These are phyloP conservation scores for Campoplex capitator DNA, from an alignment of 2,888 invertebrate genomes.

Conservation along the genomic window DNA sequence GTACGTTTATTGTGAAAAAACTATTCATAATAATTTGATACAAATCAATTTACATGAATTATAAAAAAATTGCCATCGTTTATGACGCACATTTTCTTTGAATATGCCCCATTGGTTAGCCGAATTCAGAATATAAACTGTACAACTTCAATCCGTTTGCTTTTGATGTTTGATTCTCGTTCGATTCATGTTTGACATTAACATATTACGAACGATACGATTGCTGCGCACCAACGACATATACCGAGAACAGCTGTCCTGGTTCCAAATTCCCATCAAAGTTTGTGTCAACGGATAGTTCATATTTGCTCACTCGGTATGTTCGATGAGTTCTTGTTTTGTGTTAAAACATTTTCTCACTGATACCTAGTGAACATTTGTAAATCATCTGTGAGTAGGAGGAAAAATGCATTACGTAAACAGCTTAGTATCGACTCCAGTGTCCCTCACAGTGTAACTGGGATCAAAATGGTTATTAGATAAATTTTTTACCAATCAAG, in stretches of 20 bases:
- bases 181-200: constrained; percentile 57
- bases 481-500: not conserved
- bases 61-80: not conserved
- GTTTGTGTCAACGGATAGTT: constrained; percentile 58
- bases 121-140: not conserved
- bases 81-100: not conserved
- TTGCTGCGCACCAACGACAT: not conserved
- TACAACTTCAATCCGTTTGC: not conserved
- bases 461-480: not conserved
- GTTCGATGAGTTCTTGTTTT: constrained; percentile 18
- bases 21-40: not conserved
- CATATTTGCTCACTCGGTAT: constrained; percentile 11
- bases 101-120: not conserved
- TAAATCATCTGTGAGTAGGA: not conserved
- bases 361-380: not conserved
- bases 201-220: not conserved
- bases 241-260: constrained; percentile 18
- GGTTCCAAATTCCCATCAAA: constrained; percentile 47
- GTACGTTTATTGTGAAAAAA: not conserved
- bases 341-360: constrained; percentile 19
- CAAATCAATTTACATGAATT: not conserved
- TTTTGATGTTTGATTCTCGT: constrained; percentile 32
- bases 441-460: not conserved
- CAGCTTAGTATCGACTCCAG: not conserved
- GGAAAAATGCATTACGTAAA: constrained; percentile 12